Evolutionary conservation across 2,113 vertebrate species (phyloP).

Genomic region (Dunckerocampus dactyliophorus): DNA sequence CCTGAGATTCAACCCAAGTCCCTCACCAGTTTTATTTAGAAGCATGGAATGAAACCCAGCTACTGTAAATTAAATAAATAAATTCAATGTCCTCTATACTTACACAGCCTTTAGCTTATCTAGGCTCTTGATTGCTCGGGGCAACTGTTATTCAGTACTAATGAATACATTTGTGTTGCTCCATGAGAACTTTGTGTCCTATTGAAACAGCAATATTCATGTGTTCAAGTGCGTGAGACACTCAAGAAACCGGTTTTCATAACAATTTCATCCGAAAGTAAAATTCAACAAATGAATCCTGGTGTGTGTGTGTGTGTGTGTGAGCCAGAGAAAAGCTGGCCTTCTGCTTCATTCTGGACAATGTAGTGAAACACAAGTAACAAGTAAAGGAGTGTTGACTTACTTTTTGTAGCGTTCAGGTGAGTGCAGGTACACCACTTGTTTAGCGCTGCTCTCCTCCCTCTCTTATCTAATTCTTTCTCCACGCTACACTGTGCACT

Average conservation of each 20-base stretch:
- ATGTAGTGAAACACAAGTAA: slow-evolving; percentile 7
- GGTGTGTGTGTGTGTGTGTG: too few species aligned
- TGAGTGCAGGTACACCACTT: slow-evolving; percentile 37
- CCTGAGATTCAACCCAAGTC: neutral
- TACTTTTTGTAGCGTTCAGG: slow-evolving; percentile 49
- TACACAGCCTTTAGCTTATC: neutral
- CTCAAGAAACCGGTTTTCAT: too few species aligned
- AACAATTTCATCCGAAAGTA: too few species aligned
- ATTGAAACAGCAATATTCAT: too few species aligned
- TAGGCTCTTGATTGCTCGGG: neutral
- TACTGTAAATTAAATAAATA: slow-evolving; percentile 4
- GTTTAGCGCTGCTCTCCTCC: slow-evolving; percentile 14
- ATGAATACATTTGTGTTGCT: neutral
- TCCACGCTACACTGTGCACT: slow-evolving; percentile 30
- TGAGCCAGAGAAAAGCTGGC: too few species aligned
- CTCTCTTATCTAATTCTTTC: slow-evolving; percentile 47
- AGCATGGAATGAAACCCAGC: neutral
- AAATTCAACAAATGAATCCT: too few species aligned
- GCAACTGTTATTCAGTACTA: neutral
- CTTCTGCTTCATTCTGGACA: neutral
- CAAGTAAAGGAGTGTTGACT: slow-evolving; percentile 33
- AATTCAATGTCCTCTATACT: neutral
- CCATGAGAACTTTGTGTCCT: neutral
- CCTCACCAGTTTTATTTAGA: neutral
- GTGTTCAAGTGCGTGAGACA: too few species aligned